Evolutionary conservation across 1,140 invertebrate species (phyloP).

Genomic region (Drosophila leontia): DNA sequence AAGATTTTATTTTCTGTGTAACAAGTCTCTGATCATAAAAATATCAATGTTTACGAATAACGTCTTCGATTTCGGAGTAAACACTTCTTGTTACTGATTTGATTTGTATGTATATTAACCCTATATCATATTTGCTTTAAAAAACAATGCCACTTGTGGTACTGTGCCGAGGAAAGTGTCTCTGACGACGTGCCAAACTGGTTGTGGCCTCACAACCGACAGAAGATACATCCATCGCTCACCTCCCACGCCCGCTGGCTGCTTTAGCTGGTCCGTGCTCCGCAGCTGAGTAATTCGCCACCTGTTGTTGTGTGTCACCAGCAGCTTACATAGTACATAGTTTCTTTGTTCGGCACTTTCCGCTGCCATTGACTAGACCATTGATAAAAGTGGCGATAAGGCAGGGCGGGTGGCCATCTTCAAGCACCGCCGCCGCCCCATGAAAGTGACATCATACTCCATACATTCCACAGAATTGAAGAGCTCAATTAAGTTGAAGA

Average conservation of each 20-base stretch:
- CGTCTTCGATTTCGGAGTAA: neutral
- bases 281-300: slow-evolving; percentile 62
- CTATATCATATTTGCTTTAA: neutral
- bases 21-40: no score
- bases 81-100: neutral
- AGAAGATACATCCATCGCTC: slow-evolving; percentile 13
- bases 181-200: slow-evolving; percentile 33
- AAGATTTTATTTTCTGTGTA: neutral
- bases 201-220: slow-evolving; percentile 15
- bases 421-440: slow-evolving; percentile 30
- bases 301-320: slow-evolving; percentile 77
- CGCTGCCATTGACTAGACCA: slow-evolving; percentile 17
- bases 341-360: slow-evolving; percentile 17
- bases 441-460: slow-evolving; percentile 67
- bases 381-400: slow-evolving; percentile 71
- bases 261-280: slow-evolving; percentile 3
- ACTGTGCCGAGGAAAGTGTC: slow-evolving; percentile 44
- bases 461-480: slow-evolving; percentile 35
- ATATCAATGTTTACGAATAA: neutral
- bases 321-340: neutral
- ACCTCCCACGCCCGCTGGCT: slow-evolving; percentile 41
- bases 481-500: slow-evolving; percentile 57
- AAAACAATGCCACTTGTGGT: neutral
- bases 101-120: neutral
- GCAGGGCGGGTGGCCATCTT: slow-evolving; percentile 22